These are phyloP conservation scores for Erythrocebus patas DNA, from an alignment of 2,113 vertebrate genomes.

Conservation along the genomic window DNA sequence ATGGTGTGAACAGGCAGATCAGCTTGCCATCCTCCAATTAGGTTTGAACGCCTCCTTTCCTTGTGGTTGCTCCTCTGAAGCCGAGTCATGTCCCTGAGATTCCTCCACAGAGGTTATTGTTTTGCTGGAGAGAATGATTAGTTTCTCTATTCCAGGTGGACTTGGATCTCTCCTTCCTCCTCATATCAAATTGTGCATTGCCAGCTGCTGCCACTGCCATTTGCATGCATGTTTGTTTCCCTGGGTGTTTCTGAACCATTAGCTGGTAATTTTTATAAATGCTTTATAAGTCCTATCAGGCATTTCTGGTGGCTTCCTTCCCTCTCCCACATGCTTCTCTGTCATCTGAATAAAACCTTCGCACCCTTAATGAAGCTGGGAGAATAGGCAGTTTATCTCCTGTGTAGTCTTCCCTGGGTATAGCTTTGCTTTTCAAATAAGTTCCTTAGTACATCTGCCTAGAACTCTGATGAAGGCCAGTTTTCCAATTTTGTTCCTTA, in stretches of 20 bases:
- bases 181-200: neutral
- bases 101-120: neutral
- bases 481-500: neutral
- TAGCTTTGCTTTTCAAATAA: neutral
- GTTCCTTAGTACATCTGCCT: neutral
- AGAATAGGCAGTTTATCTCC: neutral
- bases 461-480: neutral
- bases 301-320: neutral
- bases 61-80: neutral
- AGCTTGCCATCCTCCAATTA: neutral
- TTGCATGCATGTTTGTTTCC: neutral
- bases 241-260: neutral
- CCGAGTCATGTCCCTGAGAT: neutral
- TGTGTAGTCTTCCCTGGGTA: neutral
- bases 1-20: neutral
- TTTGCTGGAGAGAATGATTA: neutral
- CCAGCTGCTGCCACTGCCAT: neutral
- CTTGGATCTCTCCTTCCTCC: neutral
- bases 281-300: neutral
- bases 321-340: neutral
- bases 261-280: slow-evolving; percentile 5
- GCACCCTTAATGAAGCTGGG: neutral
- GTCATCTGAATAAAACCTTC: slow-evolving; percentile 8
- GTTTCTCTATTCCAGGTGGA: neutral
- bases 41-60: neutral